Conservation (phyloP, 2,888 invertebrate genomes). For the Abrostola tripartita region DNA sequence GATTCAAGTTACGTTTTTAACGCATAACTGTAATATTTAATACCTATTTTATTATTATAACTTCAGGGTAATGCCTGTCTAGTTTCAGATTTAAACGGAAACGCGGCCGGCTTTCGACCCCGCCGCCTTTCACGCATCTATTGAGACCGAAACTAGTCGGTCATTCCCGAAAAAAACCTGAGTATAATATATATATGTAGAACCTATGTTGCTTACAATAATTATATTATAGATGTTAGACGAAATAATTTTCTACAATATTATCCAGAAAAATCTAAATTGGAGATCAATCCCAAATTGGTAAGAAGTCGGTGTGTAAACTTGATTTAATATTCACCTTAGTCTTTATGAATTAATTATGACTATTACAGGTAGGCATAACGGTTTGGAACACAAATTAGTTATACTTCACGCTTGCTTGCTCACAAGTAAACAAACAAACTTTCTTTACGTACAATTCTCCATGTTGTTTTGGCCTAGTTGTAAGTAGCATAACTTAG, state of each 20-base stretch:
- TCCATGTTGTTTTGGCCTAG: conserved; percentile 4
- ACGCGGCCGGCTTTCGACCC: too few species aligned
- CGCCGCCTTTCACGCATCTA: too few species aligned
- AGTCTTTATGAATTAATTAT: conserved; percentile 56
- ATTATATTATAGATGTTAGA: conserved; percentile 13
- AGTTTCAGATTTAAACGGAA: too few species aligned
- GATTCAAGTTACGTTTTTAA: too few species aligned
- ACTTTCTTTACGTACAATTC: conserved; percentile 42
- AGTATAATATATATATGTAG: neutral
- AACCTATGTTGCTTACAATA: neutral
- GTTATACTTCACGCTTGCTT: conserved; percentile 46
- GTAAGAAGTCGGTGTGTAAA: conserved; percentile 42
- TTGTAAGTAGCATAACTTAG: neutral
- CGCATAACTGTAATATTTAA: too few species aligned
- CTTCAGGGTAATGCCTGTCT: too few species aligned
- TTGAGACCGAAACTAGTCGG: too few species aligned
- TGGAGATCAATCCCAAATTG: conserved; percentile 25
- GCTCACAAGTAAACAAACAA: conserved; percentile 27
- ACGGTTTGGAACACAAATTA: conserved; percentile 48
- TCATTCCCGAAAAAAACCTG: too few species aligned
- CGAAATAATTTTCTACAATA: conserved; percentile 3
- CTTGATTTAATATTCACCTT: conserved; percentile 56
- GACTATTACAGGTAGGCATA: conserved; percentile 46
- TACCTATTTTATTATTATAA: too few species aligned
- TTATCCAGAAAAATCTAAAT: conserved; percentile 12